Evolutionary conservation across 2,797 vertebrate genomes (phyloP).

Genomic region (Clarias laeviceps): DNA sequence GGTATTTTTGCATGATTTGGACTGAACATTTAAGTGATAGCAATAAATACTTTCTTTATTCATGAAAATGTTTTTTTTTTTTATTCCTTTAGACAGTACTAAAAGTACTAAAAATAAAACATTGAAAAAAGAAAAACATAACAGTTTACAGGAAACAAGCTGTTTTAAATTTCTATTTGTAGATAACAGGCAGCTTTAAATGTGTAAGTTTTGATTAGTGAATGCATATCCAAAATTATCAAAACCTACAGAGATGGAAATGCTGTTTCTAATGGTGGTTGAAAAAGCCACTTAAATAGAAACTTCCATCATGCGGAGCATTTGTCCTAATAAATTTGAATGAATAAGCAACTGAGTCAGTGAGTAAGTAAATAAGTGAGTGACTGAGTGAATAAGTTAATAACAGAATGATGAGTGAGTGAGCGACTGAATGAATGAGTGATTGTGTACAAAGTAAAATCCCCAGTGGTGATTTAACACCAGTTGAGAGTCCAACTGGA

Average conservation of each 20-base stretch:
- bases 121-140: neutral
- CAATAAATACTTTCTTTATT: neutral
- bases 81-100: neutral
- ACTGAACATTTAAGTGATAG: neutral
- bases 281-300: neutral
- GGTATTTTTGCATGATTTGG: neutral
- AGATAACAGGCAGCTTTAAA: neutral
- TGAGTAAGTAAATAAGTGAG: neutral
- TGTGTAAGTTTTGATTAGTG: neutral
- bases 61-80: neutral
- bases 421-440: neutral
- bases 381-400: neutral
- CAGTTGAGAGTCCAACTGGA: too few species aligned
- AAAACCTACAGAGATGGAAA: neutral
- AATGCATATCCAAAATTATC: neutral
- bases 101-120: neutral
- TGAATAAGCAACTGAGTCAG: neutral
- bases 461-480: too few species aligned
- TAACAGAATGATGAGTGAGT: neutral
- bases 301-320: neutral
- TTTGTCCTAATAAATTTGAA: neutral
- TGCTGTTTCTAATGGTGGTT: neutral
- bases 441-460: too few species aligned
- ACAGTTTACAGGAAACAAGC: neutral
- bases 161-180: neutral